A percentile compares a stretch with the other conserved stretches of the same genome.
phyloP scores from a whole-genome alignment of 2,888 invertebrate species.

The Cheilosia urbana region DNA sequence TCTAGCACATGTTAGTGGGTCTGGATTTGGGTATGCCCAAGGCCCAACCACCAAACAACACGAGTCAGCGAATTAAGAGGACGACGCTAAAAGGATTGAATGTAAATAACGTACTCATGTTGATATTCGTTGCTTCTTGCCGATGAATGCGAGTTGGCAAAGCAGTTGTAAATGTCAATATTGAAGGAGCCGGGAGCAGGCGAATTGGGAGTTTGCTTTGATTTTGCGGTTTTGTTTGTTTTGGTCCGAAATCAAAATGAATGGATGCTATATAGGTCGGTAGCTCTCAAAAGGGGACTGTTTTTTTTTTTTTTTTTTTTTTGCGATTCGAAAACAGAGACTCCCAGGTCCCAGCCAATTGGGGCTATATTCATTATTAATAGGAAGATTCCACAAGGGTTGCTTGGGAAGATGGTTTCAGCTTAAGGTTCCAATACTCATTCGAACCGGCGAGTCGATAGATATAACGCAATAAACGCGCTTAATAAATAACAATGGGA shows the following conservation, averaged over 20 bases:
- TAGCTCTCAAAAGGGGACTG: no score
- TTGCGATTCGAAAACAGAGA: no score
- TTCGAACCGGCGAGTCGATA: no score
- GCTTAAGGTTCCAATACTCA: no score
- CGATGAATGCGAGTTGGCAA: conserved; percentile 31
- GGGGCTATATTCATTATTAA: no score
- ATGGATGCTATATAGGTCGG: no score
- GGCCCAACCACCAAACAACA: neutral
- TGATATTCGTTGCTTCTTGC: conserved; percentile 15
- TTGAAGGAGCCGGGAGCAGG: conserved; percentile 27
- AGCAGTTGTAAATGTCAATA: conserved; percentile 45
- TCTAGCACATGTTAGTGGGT: neutral
- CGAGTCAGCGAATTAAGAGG: conserved; percentile 30
- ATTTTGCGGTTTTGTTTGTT: conserved; percentile 43
- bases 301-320: no score
- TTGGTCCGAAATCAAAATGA: conserved; percentile 28
- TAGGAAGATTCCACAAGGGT: no score
- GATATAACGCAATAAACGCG: no score
- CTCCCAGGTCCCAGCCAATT: no score
- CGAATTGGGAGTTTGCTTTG: conserved; percentile 38
- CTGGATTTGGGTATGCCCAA: conserved; percentile 15
- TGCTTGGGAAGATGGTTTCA: no score
- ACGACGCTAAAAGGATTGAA: conserved; percentile 40
- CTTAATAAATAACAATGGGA: no score
- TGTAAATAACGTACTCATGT: conserved; percentile 40